Evolutionary conservation across 2,888 invertebrate species (phyloP), one percentile per base, ranked within the genome.

Genomic region (Nyleta sp.): DNA sequence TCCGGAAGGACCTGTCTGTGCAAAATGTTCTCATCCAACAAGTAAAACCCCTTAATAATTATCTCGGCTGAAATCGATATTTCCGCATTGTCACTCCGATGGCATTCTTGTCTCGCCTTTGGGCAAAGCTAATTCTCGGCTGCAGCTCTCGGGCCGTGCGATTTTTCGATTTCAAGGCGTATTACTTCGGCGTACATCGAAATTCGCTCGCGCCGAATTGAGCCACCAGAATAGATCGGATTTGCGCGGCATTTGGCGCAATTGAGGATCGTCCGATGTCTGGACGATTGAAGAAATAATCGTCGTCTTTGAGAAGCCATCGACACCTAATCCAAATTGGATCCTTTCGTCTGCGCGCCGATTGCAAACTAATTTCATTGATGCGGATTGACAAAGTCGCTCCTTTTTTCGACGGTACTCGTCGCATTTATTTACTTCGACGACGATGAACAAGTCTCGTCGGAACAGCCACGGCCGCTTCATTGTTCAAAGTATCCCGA

Each of bases 141-240:
- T 48, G 24, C 17, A 18, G 31, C 60, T 17, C 40, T 22, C 13
- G 17, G 20, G 60, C 59, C 24, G 28, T 57, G 40, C 70, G 67
- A 72, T 75, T 71, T 68, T 80, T 80, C 79, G 75, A 80, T 76
- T 80, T 60, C 76, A 68, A 76, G 79, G 79, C 48, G 59, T 71
- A 65, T 78, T 74, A 71, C 78, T 70, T 33, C 40, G 42, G 20
- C 64, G 57, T 50, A 70, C 62, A 65, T 67, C 70, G 73, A 62
- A 72, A 68, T 74, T 28, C 57, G 42, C 40, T 65, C 33, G 64
- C 59, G 64, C 64, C 52, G 65, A 71, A 77, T 65, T 65, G 71
- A 71, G 65, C 65, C 60, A 38, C 65, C 46, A 50, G 70, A 65
- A 67, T 72, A 35, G 78, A 65, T 78, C 65, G 74, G 74, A 78